These are phyloP conservation scores for Pachyseris speciosa DNA, from an alignment of 64 coral and sea anemone species.

Conservation along the genomic window DNA sequence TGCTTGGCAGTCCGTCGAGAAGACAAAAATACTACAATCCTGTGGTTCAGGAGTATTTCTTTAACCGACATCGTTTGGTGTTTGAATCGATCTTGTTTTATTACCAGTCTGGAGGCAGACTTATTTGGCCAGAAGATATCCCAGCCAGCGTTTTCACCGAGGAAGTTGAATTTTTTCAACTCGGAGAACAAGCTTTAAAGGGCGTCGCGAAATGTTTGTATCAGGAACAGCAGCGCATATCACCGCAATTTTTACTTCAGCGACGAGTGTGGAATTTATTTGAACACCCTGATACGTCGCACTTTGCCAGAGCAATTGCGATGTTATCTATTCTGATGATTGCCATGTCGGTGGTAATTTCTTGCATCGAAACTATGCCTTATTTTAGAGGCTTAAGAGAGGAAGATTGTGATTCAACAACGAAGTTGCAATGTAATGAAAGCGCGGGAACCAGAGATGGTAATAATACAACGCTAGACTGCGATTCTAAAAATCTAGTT, in stretches of 20 bases:
- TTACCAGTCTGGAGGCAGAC: conserved; percentile 97
- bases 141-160: conserved; percentile 88
- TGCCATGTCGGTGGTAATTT: conserved; percentile 65
- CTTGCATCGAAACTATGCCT: conserved; percentile 83
- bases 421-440: neutral
- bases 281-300: conserved; percentile 89
- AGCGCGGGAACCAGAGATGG: neutral
- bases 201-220: conserved; percentile 75
- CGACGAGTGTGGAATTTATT: conserved; percentile 87
- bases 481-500: neutral
- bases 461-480: neutral
- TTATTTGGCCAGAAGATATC: conserved; percentile 83
- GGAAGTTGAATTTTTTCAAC: conserved; percentile 96
- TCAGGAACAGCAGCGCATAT: neutral
- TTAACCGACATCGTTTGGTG: conserved; percentile 85
- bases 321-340: conserved; percentile 89
- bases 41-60: conserved; percentile 82
- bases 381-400: conserved; percentile 29
- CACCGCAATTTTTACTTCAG: conserved; percentile 48
- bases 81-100: conserved; percentile 98
- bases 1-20: conserved; percentile 86
- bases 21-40: conserved; percentile 75
- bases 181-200: conserved; percentile 82
- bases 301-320: conserved; percentile 70
- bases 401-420: neutral